Evolutionary conservation across 2,797 vertebrate genomes (phyloP).

Genomic region (Sarcophilus harrisii): DNA sequence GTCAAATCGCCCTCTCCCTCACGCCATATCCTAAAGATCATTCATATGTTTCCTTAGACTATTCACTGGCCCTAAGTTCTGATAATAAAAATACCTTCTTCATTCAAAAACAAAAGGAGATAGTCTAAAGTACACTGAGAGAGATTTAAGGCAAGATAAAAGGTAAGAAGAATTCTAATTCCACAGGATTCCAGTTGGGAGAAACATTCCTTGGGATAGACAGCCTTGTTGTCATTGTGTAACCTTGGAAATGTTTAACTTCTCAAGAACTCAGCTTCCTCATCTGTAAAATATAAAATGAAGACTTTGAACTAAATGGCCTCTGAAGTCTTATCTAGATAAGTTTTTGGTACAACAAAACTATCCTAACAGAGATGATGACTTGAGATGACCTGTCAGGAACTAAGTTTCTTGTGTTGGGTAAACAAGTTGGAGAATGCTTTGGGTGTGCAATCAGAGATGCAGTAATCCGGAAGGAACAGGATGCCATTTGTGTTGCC

Average conservation of each 20-base stretch:
- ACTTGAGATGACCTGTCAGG: neutral
- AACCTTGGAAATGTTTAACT: neutral
- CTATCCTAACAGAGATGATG: neutral
- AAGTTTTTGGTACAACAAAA: neutral
- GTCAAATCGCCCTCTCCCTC: neutral
- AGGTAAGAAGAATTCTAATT: neutral
- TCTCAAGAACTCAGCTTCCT: neutral
- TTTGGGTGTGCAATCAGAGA: neutral
- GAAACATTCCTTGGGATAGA: neutral
- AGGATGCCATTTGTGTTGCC: conserved; percentile 3
- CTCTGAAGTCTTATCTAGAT: neutral
- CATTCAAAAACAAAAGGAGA: neutral
- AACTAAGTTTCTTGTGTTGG: neutral
- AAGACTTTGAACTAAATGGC: neutral
- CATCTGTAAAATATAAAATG: neutral
- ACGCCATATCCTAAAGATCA: neutral
- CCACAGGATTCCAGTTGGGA: accelerated
- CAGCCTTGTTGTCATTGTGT: neutral
- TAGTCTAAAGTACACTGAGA: neutral
- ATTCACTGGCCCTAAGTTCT: neutral
- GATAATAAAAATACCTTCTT: neutral
- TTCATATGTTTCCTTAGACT: neutral
- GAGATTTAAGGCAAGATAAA: neutral
- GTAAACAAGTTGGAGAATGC: neutral
- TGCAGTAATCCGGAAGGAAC: conserved; percentile 48